phyloP scores from a whole-genome alignment of 2,113 vertebrate genomes.

The Laticauda colubrina region DNA sequence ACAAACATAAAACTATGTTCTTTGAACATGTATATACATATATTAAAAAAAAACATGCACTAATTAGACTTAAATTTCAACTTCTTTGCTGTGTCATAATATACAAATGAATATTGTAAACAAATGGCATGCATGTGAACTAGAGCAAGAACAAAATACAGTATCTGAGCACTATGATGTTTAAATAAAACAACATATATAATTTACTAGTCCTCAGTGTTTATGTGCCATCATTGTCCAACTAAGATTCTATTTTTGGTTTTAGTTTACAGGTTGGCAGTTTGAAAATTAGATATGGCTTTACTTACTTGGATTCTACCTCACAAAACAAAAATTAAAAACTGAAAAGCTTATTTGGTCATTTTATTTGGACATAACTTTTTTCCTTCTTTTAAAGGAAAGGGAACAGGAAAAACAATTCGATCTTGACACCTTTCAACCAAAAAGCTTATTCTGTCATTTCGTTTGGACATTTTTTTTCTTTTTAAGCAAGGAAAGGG shows the following conservation, averaged over 20 bases:
- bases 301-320: conserved; percentile 47
- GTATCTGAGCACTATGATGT: conserved; percentile 67
- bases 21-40: conserved; percentile 68
- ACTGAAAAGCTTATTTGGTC: conserved; percentile 33
- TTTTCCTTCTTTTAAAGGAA: conserved; percentile 29
- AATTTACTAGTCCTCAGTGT: conserved; percentile 69
- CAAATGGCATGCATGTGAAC: conserved; percentile 72
- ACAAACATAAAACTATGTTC: conserved; percentile 63
- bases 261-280: conserved; percentile 47
- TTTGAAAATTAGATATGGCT: conserved; percentile 60
- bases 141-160: conserved; percentile 69
- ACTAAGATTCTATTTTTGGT: conserved; percentile 34
- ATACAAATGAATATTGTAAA: conserved; percentile 73
- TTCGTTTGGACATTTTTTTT: conserved; percentile 19
- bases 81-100: conserved; percentile 59
- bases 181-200: conserved; percentile 73
- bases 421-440: conserved; percentile 16
- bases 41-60: conserved; percentile 62
- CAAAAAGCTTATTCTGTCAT: conserved; percentile 31
- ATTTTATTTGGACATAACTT: conserved; percentile 16
- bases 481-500: conserved; percentile 36
- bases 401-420: not conserved
- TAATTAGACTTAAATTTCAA: conserved; percentile 61
- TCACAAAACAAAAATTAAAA: not conserved
- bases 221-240: conserved; percentile 68